Conservation (phyloP, 2,888 invertebrate species). For the Lochmaea crataegi region DNA sequence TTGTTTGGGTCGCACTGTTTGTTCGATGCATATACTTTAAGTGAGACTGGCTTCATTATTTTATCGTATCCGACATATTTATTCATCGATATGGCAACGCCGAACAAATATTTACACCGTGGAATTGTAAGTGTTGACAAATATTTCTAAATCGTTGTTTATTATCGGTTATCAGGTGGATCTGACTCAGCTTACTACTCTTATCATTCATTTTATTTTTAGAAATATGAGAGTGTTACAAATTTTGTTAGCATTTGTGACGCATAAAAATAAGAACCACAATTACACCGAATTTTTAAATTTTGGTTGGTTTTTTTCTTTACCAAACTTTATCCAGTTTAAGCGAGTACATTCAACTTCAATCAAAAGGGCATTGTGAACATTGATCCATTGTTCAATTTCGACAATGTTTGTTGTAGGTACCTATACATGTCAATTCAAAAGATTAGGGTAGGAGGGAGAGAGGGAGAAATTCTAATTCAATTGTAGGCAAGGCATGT, state of each 20-base stretch:
- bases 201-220: slow-evolving; percentile 25
- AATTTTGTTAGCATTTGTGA: too few species aligned
- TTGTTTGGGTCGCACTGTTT: too few species aligned
- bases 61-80: too few species aligned
- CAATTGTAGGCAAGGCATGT: slow-evolving; percentile 10
- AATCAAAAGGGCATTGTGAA: slow-evolving; percentile 10
- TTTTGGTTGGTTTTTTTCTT: too few species aligned
- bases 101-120: not conserved
- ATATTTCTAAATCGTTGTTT: not conserved
- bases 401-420: slow-evolving; percentile 16
- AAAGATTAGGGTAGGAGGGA: too few species aligned
- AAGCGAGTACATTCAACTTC: not conserved
- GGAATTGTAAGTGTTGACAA: too few species aligned
- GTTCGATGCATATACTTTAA: too few species aligned
- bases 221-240: too few species aligned
- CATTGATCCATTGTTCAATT: slow-evolving; percentile 11
- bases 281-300: too few species aligned
- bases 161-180: slow-evolving; percentile 1
- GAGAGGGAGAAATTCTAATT: slow-evolving; percentile 1
- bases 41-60: too few species aligned
- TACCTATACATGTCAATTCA: not conserved
- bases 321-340: not conserved
- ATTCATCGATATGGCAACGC: too few species aligned
- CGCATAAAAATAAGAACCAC: too few species aligned
- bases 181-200: slow-evolving; percentile 16